Conservation (phyloP, 2,113 vertebrate genomes). For the Saguinus midas region DNA sequence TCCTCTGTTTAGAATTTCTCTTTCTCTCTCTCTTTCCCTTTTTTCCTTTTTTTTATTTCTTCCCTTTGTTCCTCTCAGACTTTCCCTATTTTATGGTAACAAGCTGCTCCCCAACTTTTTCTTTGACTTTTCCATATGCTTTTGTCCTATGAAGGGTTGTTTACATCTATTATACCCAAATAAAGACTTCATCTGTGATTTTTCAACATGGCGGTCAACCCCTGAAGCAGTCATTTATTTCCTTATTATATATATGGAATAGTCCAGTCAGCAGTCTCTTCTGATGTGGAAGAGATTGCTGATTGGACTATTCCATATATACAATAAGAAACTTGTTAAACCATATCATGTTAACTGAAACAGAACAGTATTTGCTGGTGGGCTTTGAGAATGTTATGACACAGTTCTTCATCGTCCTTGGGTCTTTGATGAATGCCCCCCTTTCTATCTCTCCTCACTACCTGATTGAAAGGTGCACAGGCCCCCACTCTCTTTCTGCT, state of each 20-base stretch:
- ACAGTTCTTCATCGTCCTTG: background rate
- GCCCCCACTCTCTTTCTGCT: background rate
- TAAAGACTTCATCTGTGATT: background rate
- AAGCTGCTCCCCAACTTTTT: background rate
- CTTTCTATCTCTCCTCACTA: background rate
- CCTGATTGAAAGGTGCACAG: background rate
- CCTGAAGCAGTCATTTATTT: background rate
- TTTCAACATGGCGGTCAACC: background rate
- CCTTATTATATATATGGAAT: background rate
- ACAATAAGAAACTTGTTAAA: background rate
- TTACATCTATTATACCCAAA: background rate
- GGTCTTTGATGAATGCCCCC: background rate
- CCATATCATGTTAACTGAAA: background rate
- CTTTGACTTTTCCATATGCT: background rate
- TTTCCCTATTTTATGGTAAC: background rate
- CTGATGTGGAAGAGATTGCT: no score
- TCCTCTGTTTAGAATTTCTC: background rate
- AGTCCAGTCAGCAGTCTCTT: background rate
- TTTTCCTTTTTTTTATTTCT: background rate
- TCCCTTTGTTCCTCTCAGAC: background rate
- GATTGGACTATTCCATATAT: no score
- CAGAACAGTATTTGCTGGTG: background rate
- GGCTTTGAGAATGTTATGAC: background rate
- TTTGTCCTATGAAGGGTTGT: background rate
- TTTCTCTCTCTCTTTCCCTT: no score